phyloP scores from a whole-genome alignment of 2,888 invertebrate species.

The Orchesellides sinensis region DNA sequence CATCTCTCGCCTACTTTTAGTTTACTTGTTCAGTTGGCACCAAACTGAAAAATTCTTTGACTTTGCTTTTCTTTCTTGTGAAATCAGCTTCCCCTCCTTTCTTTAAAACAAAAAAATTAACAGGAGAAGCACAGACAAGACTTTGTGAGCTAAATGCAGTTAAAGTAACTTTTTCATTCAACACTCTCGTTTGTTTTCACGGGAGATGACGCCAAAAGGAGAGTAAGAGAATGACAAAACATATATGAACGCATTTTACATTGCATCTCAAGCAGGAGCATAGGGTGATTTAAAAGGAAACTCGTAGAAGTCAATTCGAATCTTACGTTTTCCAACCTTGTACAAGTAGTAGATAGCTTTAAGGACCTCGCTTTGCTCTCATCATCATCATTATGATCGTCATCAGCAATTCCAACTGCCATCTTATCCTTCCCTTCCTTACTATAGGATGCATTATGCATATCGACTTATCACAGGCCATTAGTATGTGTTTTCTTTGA shows the following conservation, averaged over 20 bases:
- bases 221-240: neutral
- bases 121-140: neutral
- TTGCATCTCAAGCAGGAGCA: neutral
- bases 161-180: slow-evolving; percentile 3
- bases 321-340: slow-evolving; percentile 2
- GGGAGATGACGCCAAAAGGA: neutral
- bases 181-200: neutral
- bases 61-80: slow-evolving; percentile 33
- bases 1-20: slow-evolving; percentile 10
- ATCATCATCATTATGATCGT: slow-evolving; percentile 50
- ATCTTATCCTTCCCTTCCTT: neutral
- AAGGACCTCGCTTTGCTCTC: slow-evolving; percentile 36
- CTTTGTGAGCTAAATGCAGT: slow-evolving; percentile 3
- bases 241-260: neutral
- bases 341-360: slow-evolving; percentile 37
- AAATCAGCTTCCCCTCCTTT: neutral
- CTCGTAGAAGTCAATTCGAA: slow-evolving; percentile 42
- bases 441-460: neutral
- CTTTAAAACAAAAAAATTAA: slow-evolving; percentile 32
- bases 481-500: neutral
- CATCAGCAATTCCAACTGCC: slow-evolving; percentile 37
- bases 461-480: neutral
- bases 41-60: slow-evolving; percentile 32
- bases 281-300: slow-evolving; percentile 18
- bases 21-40: slow-evolving; percentile 57